Percentiles rank a stretch among this genome's conserved stretches.
Conservation (phyloP, 2,113 vertebrate species). For the Vidua chalybeata region DNA sequence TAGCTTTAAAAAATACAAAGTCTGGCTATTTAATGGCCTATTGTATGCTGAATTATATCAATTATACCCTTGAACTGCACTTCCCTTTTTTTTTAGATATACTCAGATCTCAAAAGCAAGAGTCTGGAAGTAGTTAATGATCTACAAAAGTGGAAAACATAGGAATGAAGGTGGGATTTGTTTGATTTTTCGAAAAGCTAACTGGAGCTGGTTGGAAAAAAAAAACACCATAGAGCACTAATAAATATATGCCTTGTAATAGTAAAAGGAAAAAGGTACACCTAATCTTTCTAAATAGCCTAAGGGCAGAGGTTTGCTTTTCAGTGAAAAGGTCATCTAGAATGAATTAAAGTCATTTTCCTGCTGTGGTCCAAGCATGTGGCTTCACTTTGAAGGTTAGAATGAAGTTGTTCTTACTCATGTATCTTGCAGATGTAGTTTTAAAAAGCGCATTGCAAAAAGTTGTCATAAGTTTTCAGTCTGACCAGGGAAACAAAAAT, state of each 20-base stretch:
- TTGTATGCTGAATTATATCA: not conserved
- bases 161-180: conserved; percentile 28
- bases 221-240: conserved; percentile 50
- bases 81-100: not conserved
- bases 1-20: not conserved
- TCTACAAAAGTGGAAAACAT: conserved; percentile 46
- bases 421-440: conserved; percentile 15
- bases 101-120: not conserved
- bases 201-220: conserved; percentile 17
- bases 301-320: conserved; percentile 60
- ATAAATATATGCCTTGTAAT: conserved; percentile 35
- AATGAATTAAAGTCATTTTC: conserved; percentile 74
- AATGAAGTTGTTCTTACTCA: conserved; percentile 45
- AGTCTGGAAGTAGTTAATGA: conserved; percentile 44
- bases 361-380: conserved; percentile 48
- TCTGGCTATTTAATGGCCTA: not conserved
- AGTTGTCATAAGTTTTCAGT: not conserved
- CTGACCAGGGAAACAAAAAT: not conserved
- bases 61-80: not conserved
- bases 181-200: conserved; percentile 45
- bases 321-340: conserved; percentile 68
- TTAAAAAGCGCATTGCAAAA: not conserved
- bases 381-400: conserved; percentile 61
- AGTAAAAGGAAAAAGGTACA: conserved; percentile 50
- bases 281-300: conserved; percentile 65